These are phyloP conservation scores for Drosophila multiciliata DNA, from an alignment of 2,888 invertebrate species.

Conservation along the genomic window DNA sequence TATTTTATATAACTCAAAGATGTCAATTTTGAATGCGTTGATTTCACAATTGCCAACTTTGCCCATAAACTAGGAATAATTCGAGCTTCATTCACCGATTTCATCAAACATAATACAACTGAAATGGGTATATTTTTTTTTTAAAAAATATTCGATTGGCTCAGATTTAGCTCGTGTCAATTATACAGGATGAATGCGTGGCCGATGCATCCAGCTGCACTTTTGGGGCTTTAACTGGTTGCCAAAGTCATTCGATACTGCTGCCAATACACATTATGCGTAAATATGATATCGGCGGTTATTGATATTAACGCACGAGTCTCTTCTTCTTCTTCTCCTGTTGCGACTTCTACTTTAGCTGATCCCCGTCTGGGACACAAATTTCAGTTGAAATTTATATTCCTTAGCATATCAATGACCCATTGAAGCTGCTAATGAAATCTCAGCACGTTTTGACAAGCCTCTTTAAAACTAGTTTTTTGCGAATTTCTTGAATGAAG, in stretches of 20 bases:
- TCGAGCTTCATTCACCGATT: background rate
- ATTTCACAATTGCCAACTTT: background rate
- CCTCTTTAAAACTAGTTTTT: constrained; percentile 2
- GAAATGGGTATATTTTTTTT: background rate
- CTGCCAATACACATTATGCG: constrained; percentile 39
- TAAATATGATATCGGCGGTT: constrained; percentile 71
- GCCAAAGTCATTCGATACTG: constrained; percentile 28
- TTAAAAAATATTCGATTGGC: background rate
- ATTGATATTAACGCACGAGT: constrained; percentile 77
- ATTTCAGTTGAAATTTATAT: constrained; percentile 35
- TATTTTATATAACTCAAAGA: background rate
- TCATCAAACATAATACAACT: background rate
- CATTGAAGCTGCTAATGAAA: constrained; percentile 48
- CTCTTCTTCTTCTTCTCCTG: constrained; percentile 24
- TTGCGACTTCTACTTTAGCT: background rate
- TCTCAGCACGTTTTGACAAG: constrained; percentile 29
- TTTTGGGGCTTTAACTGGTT: constrained; percentile 64
- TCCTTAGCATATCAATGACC: constrained; percentile 54
- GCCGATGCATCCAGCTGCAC: constrained; percentile 47
- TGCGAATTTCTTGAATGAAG: constrained; percentile 2
- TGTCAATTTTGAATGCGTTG: background rate
- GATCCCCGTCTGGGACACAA: constrained; percentile 4
- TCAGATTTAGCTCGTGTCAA: constrained; percentile 35
- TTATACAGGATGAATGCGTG: constrained; percentile 19
- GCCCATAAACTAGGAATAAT: background rate